A percentile compares a stretch with the other conserved stretches of the same genome.
phyloP scores from a whole-genome alignment of 2,113 vertebrate species.

The Nesoenas mayeri region DNA sequence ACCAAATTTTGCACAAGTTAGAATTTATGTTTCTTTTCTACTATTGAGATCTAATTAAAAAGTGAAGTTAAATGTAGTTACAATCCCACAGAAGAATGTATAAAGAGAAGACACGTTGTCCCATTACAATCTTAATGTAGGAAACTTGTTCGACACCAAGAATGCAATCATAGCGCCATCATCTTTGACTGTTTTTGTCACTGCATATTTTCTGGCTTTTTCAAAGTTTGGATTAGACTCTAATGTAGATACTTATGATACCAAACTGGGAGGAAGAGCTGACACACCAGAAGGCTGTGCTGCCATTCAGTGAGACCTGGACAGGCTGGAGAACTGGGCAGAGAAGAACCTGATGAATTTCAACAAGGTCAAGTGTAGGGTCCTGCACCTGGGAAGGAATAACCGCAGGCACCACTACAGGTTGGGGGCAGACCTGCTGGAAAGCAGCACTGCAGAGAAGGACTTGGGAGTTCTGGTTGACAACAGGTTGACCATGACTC shows the following conservation, averaged over 20 bases:
- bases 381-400: no score
- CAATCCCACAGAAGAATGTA: background rate
- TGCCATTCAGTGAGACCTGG: no score
- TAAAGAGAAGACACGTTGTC: background rate
- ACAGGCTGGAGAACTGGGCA: no score
- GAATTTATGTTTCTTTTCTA: background rate
- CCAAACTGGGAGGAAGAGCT: no score
- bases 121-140: background rate
- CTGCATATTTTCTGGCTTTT: background rate
- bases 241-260: background rate
- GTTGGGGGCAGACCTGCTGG: no score
- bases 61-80: background rate
- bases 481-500: no score
- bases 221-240: background rate
- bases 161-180: background rate
- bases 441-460: no score
- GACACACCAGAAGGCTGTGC: no score
- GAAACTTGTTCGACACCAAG: background rate
- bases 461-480: no score
- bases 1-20: background rate
- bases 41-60: background rate
- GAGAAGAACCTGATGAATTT: no score
- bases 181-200: background rate
- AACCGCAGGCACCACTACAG: no score
- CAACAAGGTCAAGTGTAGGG: no score